Conservation (phyloP, 2,113 vertebrate genomes). For the Gallinago jamesoni region DNA sequence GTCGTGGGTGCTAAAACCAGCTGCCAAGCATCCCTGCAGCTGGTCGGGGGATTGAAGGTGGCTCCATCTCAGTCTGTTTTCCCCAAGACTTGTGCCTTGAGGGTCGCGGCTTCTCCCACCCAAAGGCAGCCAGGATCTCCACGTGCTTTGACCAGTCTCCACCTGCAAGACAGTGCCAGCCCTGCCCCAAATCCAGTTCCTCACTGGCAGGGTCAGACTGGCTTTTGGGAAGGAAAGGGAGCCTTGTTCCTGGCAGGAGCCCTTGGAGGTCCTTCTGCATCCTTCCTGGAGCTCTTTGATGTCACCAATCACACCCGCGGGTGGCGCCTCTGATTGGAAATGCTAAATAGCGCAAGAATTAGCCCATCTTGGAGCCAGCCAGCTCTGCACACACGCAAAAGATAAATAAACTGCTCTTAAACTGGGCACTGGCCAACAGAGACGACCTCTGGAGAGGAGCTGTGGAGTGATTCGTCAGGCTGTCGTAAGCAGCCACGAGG, state of each 20-base stretch:
- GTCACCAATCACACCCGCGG: background rate
- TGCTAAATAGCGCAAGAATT: fast-evolving
- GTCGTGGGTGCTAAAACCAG: background rate
- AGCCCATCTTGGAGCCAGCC: background rate
- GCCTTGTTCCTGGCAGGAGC: background rate
- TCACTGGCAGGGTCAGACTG: background rate
- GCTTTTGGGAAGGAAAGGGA: background rate
- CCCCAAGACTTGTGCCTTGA: background rate
- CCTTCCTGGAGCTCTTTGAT: background rate
- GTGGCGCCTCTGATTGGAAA: background rate
- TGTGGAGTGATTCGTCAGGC: background rate
- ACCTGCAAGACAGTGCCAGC: background rate
- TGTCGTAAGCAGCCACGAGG: background rate
- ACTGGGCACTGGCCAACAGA: background rate
- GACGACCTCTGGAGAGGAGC: background rate
- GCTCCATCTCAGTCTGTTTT: background rate
- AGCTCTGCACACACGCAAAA: background rate
- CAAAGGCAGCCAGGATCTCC: background rate
- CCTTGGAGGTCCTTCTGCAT: background rate
- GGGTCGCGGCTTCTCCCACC: background rate
- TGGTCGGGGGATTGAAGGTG: background rate
- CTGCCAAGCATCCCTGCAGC: background rate
- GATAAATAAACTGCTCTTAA: background rate
- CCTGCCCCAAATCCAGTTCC: background rate
- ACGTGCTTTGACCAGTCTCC: background rate